Base-by-base conservation (phyloP, 1,140 invertebrate species). In the Nymphalis io region DNA sequence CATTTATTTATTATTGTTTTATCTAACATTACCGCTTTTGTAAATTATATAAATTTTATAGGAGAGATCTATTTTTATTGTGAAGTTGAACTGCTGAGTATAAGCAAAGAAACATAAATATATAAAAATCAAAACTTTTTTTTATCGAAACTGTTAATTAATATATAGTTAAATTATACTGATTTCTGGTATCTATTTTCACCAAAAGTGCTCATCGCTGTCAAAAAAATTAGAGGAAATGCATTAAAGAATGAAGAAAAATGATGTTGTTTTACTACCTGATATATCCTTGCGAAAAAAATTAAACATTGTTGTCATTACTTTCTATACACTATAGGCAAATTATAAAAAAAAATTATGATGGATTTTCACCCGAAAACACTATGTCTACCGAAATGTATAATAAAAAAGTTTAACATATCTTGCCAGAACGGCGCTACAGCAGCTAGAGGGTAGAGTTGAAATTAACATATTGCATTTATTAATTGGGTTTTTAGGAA, bases 181-280 rank as follows among this genome's bases (percentile, higher is more conserved):
- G 78, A 89, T 90, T 90, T 90, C 89, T 88, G 83, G 86, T 89
- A 92, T 87, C 89, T 92, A 91, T 92, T 93, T 93, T 93, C 93
- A 93, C 93, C 93, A 93, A 93, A 93, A 93, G 93, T 93, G 93
- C 93, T 93, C 93, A 93, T 93, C 92, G 93, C 93, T 93, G 92
- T 93, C 92, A 91, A 91, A 85, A 91, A 91, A 91, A 90, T 92
- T 92, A 92, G 90, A 87, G 85, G 91, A 92, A 92, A 91, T 92
- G 92, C 92, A 92, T 92, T 92, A 92, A 92, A 92, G 88, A 91
- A 91, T 89, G 88, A 92, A 84, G 84, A 92, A 91, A 90, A 88
- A 75, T 62, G 39, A 68, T 59, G 72, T 85, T 85, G 87, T 90
- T 89, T 89, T 77, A 70, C 42, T 70, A 44, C 51, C 33, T 16